Percentiles rank a stretch among this genome's conserved stretches.
Evolutionary conservation across 1,140 invertebrate genomes (phyloP).

Genomic region (Drosophila tani): DNA sequence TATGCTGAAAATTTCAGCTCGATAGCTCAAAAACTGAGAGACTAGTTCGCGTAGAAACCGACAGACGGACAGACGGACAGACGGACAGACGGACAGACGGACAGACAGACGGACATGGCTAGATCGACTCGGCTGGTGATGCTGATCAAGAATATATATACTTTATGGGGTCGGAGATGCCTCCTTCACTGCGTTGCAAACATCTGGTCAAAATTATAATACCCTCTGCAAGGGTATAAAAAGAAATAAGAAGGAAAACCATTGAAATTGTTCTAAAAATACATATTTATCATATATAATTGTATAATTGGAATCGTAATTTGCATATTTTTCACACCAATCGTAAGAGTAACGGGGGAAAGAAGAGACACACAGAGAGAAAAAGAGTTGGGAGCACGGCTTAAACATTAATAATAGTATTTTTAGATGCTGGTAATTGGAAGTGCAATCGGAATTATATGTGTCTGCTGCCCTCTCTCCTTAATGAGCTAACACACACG

Average conservation of each 20-base stretch:
- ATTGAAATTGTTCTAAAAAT: conserved; percentile 37
- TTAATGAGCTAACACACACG: conserved; percentile 45
- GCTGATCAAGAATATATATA: no score
- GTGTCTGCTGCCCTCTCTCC: conserved; percentile 31
- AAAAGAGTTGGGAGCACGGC: conserved; percentile 19
- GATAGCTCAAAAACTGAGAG: no score
- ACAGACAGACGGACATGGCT: no score
- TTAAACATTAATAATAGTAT: conserved; percentile 13
- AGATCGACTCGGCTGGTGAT: no score
- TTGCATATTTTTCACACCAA: conserved; percentile 49
- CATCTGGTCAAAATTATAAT: no score
- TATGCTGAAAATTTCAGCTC: no score
- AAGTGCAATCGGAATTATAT: conserved; percentile 29
- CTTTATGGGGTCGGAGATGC: no score
- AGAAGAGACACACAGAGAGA: conserved; percentile 26
- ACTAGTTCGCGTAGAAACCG: no score
- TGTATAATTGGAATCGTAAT: conserved; percentile 36
- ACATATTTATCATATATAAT: conserved; percentile 37
- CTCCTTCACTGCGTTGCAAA: no score
- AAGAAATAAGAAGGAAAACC: conserved; percentile 11
- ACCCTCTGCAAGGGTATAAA: no score
- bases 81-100: no score
- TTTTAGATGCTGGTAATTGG: conserved; percentile 3
- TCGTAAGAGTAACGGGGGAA: not conserved
- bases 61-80: no score